These are phyloP conservation scores for Ommatoiulus sabulosus DNA, from an alignment of 2,888 invertebrate species.

Conservation along the genomic window DNA sequence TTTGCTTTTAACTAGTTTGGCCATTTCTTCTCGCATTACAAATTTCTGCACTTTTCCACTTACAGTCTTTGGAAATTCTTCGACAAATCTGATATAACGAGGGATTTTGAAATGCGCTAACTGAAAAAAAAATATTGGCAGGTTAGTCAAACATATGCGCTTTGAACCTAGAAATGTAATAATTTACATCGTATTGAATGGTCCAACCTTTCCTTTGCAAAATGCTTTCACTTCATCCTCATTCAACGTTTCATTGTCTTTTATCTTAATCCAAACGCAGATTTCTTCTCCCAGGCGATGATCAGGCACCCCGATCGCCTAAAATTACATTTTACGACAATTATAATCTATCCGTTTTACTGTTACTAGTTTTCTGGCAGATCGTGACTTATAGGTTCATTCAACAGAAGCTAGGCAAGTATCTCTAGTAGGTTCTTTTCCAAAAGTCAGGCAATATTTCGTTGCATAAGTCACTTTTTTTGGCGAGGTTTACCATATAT, in stretches of 20 bases:
- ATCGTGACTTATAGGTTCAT: no score
- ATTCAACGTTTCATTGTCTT: slow-evolving; percentile 71
- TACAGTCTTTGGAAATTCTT: slow-evolving; percentile 68
- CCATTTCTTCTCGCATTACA: slow-evolving; percentile 59
- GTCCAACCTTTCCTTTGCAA: slow-evolving; percentile 65
- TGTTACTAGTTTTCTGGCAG: no score
- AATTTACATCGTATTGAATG: no score
- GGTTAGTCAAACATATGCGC: slow-evolving; percentile 15
- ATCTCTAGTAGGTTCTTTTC: no score
- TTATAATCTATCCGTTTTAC: no score
- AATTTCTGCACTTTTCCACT: slow-evolving; percentile 70
- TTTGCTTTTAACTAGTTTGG: no score
- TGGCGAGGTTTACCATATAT: no score
- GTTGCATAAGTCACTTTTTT: no score
- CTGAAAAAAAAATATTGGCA: background rate
- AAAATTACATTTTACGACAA: no score
- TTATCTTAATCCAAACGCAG: slow-evolving; percentile 73
- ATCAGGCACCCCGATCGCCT: slow-evolving; percentile 72
- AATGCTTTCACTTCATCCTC: slow-evolving; percentile 73
- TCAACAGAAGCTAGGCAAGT: no score
- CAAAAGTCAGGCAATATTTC: no score
- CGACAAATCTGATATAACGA: slow-evolving; percentile 51
- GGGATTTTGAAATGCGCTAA: background rate
- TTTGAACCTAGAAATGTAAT: no score
- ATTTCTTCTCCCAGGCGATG: slow-evolving; percentile 71